phyloP scores from a whole-genome alignment of 2,888 invertebrate genomes.

The Muscina levida region DNA sequence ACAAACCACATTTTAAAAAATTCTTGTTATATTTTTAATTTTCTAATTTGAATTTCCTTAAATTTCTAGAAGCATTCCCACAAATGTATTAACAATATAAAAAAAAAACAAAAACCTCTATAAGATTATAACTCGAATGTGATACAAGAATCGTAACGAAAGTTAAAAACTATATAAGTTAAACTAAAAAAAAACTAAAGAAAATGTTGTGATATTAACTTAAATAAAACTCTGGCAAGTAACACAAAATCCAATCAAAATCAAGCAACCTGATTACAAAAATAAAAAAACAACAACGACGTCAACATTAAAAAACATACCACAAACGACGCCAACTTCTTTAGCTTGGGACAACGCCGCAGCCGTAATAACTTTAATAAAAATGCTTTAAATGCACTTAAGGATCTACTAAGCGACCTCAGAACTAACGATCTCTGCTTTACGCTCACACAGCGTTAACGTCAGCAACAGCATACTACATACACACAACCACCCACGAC shows the following conservation, averaged over 20 bases:
- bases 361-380: too few relatives aligned
- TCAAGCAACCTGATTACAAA: neutral
- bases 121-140: conserved; percentile 59
- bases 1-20: too few relatives aligned
- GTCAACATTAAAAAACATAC: conserved; percentile 22
- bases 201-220: conserved; percentile 63
- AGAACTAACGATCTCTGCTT: conserved; percentile 54
- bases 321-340: neutral
- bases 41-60: conserved; percentile 15
- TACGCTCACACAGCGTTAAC: neutral
- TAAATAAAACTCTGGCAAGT: too few relatives aligned
- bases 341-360: too few relatives aligned
- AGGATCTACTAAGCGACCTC: neutral
- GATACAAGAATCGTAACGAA: conserved; percentile 50
- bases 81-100: conserved; percentile 68
- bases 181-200: conserved; percentile 33
- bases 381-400: too few relatives aligned
- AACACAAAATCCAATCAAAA: conserved; percentile 37
- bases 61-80: conserved; percentile 73
- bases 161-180: neutral
- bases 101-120: conserved; percentile 63
- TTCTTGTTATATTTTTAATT: too few relatives aligned
- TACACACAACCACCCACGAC: conserved; percentile 13
- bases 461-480: conserved; percentile 4
- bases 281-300: neutral